Evolutionary conservation across 2,113 vertebrate genomes (phyloP).

Genomic region (Prinia subflava): DNA sequence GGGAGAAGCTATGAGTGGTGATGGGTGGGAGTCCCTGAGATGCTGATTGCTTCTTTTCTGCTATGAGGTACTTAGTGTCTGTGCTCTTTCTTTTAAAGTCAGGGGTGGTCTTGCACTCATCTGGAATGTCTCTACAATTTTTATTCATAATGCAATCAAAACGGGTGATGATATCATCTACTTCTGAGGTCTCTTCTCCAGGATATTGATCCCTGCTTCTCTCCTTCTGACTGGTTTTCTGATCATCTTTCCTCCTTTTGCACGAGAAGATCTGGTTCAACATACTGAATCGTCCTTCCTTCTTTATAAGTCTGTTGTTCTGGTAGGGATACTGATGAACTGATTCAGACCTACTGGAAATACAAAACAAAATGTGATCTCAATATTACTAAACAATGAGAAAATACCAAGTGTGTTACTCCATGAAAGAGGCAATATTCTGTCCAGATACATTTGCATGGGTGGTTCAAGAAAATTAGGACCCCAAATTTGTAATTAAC

Average conservation of each 20-base stretch:
- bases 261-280: slow-evolving; percentile 84
- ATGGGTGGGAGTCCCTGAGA: slow-evolving; percentile 73
- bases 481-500: neutral
- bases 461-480: neutral
- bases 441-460: neutral
- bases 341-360: slow-evolving; percentile 67
- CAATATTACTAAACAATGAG: neutral
- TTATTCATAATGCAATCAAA: slow-evolving; percentile 80
- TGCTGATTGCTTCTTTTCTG: slow-evolving; percentile 68
- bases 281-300: slow-evolving; percentile 78
- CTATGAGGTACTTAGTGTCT: slow-evolving; percentile 66
- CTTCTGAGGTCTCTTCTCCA: slow-evolving; percentile 78
- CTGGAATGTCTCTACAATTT: slow-evolving; percentile 64
- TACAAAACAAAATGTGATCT: neutral
- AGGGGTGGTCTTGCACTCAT: neutral
- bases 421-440: neutral
- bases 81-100: slow-evolving; percentile 65
- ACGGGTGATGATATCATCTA: slow-evolving; percentile 85
- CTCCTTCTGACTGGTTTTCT: slow-evolving; percentile 61
- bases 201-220: slow-evolving; percentile 43
- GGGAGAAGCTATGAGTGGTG: slow-evolving; percentile 82
- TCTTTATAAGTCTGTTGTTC: slow-evolving; percentile 69
- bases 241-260: slow-evolving; percentile 80
- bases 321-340: slow-evolving; percentile 56
- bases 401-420: neutral